These are phyloP conservation scores for Oxyura jamaicensis DNA, from an alignment of 2,113 vertebrate genomes.

Conservation along the genomic window DNA sequence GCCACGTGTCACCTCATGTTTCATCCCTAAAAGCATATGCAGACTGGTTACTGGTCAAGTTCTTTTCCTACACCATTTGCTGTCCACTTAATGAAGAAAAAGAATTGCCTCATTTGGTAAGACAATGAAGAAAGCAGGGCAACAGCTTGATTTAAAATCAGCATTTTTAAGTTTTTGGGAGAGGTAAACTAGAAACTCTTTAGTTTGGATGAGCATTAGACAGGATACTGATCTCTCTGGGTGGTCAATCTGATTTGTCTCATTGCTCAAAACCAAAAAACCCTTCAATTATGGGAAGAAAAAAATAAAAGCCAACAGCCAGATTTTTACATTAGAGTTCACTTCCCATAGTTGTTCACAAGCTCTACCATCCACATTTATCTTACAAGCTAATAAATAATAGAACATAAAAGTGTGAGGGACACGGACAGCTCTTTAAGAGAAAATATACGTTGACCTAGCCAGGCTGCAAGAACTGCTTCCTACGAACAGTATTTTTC, in stretches of 20 bases:
- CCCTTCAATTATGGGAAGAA: background rate
- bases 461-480: background rate
- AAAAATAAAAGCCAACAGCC: background rate
- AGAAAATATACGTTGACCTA: background rate
- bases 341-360: background rate
- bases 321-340: background rate
- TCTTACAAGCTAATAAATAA: background rate
- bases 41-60: background rate
- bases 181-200: background rate
- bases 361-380: background rate
- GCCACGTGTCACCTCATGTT: background rate
- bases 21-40: constrained; percentile 2
- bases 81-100: background rate
- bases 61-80: background rate
- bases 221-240: background rate
- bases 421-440: background rate
- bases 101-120: background rate
- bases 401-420: background rate
- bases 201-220: background rate
- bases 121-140: background rate
- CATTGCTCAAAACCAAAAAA: background rate
- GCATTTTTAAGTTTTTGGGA: background rate
- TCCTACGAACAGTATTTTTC: background rate
- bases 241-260: fast-evolving
- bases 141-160: background rate